phyloP scores from a whole-genome alignment of 2,113 vertebrate genomes.

The Dolichotis patagonum region DNA sequence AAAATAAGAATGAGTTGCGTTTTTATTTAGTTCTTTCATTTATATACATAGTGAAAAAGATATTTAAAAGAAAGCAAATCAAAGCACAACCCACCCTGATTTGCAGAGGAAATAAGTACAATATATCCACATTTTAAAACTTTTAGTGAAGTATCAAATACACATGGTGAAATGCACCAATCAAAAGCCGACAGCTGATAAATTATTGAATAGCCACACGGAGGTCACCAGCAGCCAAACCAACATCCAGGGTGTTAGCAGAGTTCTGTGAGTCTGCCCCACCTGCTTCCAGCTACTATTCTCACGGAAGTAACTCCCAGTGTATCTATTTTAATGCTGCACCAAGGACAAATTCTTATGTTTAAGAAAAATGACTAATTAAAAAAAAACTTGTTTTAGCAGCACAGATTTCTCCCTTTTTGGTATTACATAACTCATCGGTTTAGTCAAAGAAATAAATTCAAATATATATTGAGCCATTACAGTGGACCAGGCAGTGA shows the following conservation, averaged over 20 bases:
- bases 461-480: not conserved
- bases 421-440: not conserved
- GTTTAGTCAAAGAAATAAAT: not conserved
- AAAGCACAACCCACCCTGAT: not conserved
- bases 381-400: not conserved
- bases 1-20: conserved; percentile 22
- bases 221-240: not conserved
- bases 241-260: not conserved
- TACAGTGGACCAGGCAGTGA: not conserved
- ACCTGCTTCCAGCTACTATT: not conserved
- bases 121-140: not conserved
- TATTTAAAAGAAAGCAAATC: not conserved
- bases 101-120: not conserved
- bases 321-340: not conserved
- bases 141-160: conserved; percentile 5
- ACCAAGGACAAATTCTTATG: not conserved
- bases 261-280: not conserved
- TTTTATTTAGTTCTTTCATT: not conserved
- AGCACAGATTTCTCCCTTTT: not conserved
- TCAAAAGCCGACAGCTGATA: not conserved
- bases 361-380: not conserved
- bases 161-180: not conserved
- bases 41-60: not conserved
- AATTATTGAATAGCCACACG: not conserved
- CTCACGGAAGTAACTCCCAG: not conserved